Evolutionary conservation across 2,888 invertebrate species (phyloP).

Genomic region (Isotomurus palustris): DNA sequence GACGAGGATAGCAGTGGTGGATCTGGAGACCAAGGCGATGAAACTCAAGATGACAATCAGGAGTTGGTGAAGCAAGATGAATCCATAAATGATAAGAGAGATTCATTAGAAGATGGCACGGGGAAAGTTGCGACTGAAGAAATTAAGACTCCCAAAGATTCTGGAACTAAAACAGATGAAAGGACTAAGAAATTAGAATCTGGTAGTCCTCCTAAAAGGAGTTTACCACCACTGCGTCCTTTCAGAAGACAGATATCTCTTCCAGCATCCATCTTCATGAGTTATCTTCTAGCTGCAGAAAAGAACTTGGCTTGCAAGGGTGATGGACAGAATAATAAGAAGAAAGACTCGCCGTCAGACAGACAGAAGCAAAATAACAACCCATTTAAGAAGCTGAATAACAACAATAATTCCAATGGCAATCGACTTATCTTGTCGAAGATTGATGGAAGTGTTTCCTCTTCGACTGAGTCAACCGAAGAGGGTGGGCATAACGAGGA

Average conservation of each 20-base stretch:
- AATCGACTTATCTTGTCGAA: constrained; percentile 1
- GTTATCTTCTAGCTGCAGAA: constrained; percentile 26
- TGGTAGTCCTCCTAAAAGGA: not conserved
- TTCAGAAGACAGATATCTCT: constrained; percentile 41
- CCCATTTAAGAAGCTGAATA: not conserved
- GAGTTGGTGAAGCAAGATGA: not conserved
- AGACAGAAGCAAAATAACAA: not conserved
- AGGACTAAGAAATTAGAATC: not conserved
- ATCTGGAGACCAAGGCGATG: constrained; percentile 8
- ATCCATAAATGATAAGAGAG: too few relatives aligned
- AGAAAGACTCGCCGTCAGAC: constrained; percentile 1
- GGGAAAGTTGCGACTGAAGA: not conserved
- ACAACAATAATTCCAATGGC: not conserved
- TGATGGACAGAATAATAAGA: constrained; percentile 7
- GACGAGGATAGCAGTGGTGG: constrained; percentile 17
- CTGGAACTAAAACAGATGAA: not conserved
- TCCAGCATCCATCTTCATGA: constrained; percentile 40
- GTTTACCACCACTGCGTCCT: constrained; percentile 24
- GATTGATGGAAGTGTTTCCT: constrained; percentile 9
- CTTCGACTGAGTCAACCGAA: constrained; percentile 6
- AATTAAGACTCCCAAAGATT: not conserved
- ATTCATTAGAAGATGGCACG: not conserved
- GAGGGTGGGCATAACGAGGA: not conserved
- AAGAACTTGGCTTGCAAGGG: constrained; percentile 8
- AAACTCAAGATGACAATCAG: not conserved